phyloP scores from a whole-genome alignment of 2,797 vertebrate genomes.

The Gobionotothen gibberifrons region DNA sequence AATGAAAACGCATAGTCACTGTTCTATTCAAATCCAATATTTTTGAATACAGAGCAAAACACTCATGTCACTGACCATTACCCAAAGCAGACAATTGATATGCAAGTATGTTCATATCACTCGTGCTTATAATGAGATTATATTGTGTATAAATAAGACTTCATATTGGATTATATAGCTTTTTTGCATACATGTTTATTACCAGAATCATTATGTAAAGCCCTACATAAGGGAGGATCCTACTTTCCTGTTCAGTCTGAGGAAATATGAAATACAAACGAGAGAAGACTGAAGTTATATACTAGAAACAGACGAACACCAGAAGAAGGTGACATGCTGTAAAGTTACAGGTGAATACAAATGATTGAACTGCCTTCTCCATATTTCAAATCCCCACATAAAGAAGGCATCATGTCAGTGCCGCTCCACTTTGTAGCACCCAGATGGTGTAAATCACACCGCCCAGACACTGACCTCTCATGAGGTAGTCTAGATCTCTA shows the following conservation, averaged over 20 bases:
- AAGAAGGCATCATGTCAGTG: slow-evolving; percentile 49
- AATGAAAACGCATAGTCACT: neutral
- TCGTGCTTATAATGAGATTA: neutral
- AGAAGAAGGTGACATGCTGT: neutral
- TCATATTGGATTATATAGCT: neutral
- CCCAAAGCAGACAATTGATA: neutral
- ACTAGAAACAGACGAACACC: neutral
- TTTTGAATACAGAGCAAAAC: neutral
- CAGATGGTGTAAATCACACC: slow-evolving; percentile 68
- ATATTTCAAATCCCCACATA: slow-evolving; percentile 31
- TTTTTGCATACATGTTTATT: neutral
- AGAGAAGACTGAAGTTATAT: neutral
- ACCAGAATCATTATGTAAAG: neutral
- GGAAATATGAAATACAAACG: neutral
- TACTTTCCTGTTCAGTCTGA: neutral
- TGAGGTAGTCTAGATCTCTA: slow-evolving; percentile 17
- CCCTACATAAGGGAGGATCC: neutral
- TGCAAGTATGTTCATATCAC: neutral
- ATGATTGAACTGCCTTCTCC: slow-evolving; percentile 3
- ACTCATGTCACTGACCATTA: neutral
- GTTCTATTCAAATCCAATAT: slow-evolving; percentile 14
- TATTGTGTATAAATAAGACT: neutral
- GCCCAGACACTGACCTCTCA: slow-evolving; percentile 39
- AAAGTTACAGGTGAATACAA: neutral
- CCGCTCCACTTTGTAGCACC: slow-evolving; percentile 34